These are phyloP conservation scores for Sarcophaga peregrina DNA, from an alignment of 1,140 invertebrate species.

Conservation along the genomic window DNA sequence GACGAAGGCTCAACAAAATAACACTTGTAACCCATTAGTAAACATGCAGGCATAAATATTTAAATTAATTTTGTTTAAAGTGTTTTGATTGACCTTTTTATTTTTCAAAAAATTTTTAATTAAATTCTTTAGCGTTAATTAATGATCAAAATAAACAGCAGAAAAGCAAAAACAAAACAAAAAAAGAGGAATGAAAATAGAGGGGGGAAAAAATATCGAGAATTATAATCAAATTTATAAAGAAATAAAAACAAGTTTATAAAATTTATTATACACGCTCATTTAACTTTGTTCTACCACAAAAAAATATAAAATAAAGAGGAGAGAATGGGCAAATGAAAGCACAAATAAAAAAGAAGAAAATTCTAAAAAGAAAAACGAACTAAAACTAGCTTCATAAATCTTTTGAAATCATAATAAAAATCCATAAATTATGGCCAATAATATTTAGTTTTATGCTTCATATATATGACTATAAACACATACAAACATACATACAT, in stretches of 20 bases:
- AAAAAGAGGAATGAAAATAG: no score
- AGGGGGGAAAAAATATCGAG: neutral
- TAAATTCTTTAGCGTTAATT: conserved; percentile 1
- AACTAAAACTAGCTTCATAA: conserved; percentile 12
- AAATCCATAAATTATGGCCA: conserved; percentile 41
- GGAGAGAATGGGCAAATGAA: no score
- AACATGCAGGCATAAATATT: no score
- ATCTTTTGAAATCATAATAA: conserved; percentile 38
- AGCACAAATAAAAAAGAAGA: neutral
- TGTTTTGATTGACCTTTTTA: no score
- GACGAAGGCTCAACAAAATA: no score
- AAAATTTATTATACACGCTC: neutral
- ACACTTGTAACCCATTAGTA: no score
- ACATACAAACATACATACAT: no score
- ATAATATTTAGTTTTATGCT: conserved; percentile 35
- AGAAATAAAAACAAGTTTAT: neutral
- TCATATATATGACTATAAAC: neutral
- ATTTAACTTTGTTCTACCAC: neutral
- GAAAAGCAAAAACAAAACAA: neutral
- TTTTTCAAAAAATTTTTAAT: neutral
- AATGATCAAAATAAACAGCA: neutral
- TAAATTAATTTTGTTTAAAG: no score
- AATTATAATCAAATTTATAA: neutral
- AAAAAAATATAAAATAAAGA: neutral
- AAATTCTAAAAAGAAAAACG: neutral